Base-by-base conservation (phyloP, 2,113 vertebrate species). In the Sinocyclocheilus rhinocerous region DNA sequence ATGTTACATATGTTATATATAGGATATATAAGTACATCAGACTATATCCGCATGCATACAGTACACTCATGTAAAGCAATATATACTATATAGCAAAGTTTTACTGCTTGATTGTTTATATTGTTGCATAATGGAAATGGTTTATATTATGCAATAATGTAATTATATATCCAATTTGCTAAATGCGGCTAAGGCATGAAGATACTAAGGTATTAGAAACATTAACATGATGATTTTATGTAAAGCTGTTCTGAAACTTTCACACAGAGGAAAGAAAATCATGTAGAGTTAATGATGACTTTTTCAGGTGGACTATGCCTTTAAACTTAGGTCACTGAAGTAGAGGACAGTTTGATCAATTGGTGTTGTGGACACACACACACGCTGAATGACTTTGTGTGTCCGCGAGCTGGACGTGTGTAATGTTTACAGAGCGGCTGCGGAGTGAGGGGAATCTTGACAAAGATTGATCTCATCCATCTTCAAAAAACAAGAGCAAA, bases 271-370 rank as follows among this genome's bases (percentile, higher is more conserved):
- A 69, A 45, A 10, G 9, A 45, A 42, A 42, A 39, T 39, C 9
- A 39, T 36, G 70, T 11, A 1, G 8, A 42, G 20, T n/a, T 12
- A 73, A 42, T 61, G 57, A 22, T 10, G 57, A n/a, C 20, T 1
- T 9, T 22, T 39, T 33, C 67, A 36, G 72, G 2, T 42, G 72
- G 42, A 75, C 72, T 48, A 0, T 48, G 4, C 6, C 72, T 75
- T 75, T 75, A 75, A 48, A 7, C 72, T 13, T 11, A 7, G 42
- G 22, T 75, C 72, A 48, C 18, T 75, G n/a, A 48, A 24, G n/a
- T 48, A 48, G 42, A 75, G 72, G 72, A 48, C 42, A 24, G 72
- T 24, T 75, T 75, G 72, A 76, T 76, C 72, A 24, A 42, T 48
- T 50, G 72, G 6, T 48, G 39, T 75, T 24, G 39, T 24, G 42